phyloP scores from a whole-genome alignment of 2,113 vertebrate genomes.

The Oryzias melastigma region DNA sequence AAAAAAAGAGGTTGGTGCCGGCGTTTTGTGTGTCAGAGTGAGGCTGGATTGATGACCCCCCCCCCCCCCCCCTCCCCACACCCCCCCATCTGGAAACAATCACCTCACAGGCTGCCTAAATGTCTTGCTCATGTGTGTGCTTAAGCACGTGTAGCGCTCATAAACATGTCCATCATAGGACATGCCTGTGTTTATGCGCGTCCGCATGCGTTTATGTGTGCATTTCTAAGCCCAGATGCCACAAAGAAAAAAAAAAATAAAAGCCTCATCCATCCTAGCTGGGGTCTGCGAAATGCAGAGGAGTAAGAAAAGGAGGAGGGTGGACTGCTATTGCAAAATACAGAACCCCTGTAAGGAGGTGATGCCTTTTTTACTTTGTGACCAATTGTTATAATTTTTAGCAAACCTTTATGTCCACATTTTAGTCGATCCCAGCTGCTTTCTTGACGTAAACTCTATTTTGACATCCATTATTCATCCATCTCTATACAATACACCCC shows the following conservation, averaged over 20 bases:
- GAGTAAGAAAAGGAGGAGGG: conserved; percentile 8
- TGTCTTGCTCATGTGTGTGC: conserved; percentile 35
- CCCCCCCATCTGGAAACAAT: conserved; percentile 70
- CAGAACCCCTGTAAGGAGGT: conserved; percentile 47
- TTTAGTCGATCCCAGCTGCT: conserved; percentile 41
- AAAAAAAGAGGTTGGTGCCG: conserved; percentile 33
- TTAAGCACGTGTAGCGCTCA: conserved; percentile 15
- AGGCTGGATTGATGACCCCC: conserved; percentile 47
- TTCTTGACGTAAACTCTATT: conserved; percentile 33
- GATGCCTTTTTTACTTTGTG: conserved; percentile 21
- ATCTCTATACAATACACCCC: conserved; percentile 30
- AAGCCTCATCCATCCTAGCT: conserved; percentile 52
- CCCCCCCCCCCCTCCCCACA: too few species aligned
- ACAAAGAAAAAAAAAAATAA: conserved; percentile 41
- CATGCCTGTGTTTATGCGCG: background rate
- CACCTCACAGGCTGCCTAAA: conserved; percentile 59
- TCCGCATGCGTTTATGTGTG: conserved; percentile 31
- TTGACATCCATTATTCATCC: conserved; percentile 15
- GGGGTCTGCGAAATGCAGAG: conserved; percentile 63
- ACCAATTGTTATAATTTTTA: conserved; percentile 4
- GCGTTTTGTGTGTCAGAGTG: conserved; percentile 61
- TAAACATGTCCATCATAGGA: conserved; percentile 27
- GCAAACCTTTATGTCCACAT: conserved; percentile 47
- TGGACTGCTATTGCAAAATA: conserved; percentile 23
- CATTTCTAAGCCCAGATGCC: conserved; percentile 51